Base-by-base conservation (phyloP, 2,113 vertebrate species). In the Chaetodon auriga region DNA sequence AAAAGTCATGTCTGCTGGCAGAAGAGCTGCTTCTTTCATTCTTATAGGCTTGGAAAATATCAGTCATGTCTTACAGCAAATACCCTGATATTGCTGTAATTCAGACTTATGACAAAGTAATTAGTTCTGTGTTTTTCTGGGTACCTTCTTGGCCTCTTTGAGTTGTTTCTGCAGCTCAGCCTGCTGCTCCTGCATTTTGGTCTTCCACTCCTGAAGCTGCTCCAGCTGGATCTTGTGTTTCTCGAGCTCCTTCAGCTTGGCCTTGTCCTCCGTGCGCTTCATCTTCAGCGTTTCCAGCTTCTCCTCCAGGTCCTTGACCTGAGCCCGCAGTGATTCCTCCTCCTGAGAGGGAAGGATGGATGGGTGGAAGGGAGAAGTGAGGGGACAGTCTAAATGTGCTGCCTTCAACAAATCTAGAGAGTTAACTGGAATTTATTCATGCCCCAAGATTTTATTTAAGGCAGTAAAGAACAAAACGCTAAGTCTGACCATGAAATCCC, bases 141-240 rank as follows among this genome's bases (percentile, higher is more conserved):
- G 21, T 53, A 99, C 98, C 97, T 96, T 98, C 86, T 96, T 97
- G 21, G 97, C 98, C 83, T 99, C 98, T 87, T 99, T 99, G 18
- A 99, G 94, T n/a, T 97, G 97, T 46, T 96, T 97, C 93, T 99
- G 98, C 76, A 99, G 95, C 0, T 99, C 98, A 0, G 95, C 91
- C 93, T 99, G 98, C 84, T 99, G 98, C 82, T 99, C 98, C 86
- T 99, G 97, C 96, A 99, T 99, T 78, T 99, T 99, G 94, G 88
- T 97, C 93, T 97, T 99, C 98, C 98, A 99, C 86, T 99, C 98
- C 74, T 99, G 98, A 81, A 99, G 96, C 91, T 99, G 98, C 91
- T 99, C 98, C 93, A 99, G 94, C 89, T 99, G 98, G 89, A 99
- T 99, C 95, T 97, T 98, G 91, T 97, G 96, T 68, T 99, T 99